These are phyloP conservation scores for Eciton burchellii DNA, from an alignment of 1,140 invertebrate species.

Conservation along the genomic window DNA sequence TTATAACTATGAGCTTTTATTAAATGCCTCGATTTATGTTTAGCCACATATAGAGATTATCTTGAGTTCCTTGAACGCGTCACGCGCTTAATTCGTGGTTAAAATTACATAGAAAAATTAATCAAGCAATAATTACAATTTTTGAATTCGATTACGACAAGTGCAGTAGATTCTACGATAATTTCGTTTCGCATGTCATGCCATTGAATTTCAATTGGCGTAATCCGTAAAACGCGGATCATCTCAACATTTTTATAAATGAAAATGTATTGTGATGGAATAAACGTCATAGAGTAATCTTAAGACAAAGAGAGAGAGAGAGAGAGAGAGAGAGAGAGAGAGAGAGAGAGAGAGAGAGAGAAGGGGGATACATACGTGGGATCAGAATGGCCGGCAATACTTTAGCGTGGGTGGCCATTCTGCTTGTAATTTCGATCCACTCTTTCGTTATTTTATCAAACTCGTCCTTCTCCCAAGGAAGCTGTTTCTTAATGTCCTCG, in stretches of 20 bases:
- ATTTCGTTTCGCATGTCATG: neutral
- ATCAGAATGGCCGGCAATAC: slow-evolving; percentile 79
- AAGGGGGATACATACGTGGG: slow-evolving; percentile 78
- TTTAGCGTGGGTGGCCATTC: slow-evolving; percentile 76
- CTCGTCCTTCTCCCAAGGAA: slow-evolving; percentile 91
- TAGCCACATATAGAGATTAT: neutral
- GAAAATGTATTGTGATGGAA: too few species aligned
- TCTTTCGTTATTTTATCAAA: slow-evolving; percentile 90
- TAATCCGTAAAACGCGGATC: too few species aligned
- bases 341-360: too few species aligned
- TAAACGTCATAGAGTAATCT: too few species aligned
- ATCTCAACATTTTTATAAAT: too few species aligned
- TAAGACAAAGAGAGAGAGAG: too few species aligned
- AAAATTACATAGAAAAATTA: neutral
- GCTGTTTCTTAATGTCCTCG: slow-evolving; percentile 93
- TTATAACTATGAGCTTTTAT: neutral
- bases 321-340: too few species aligned
- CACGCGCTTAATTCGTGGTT: neutral
- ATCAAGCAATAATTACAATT: neutral
- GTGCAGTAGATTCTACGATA: neutral
- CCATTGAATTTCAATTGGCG: neutral
- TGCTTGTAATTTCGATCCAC: slow-evolving; percentile 90
- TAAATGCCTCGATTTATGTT: neutral
- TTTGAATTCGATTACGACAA: too few species aligned
- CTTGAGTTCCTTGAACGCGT: neutral